A percentile compares a stretch with the other conserved stretches of the same genome.
Conservation (phyloP, 2,888 invertebrate species). For the Sussaba pulchella region DNA sequence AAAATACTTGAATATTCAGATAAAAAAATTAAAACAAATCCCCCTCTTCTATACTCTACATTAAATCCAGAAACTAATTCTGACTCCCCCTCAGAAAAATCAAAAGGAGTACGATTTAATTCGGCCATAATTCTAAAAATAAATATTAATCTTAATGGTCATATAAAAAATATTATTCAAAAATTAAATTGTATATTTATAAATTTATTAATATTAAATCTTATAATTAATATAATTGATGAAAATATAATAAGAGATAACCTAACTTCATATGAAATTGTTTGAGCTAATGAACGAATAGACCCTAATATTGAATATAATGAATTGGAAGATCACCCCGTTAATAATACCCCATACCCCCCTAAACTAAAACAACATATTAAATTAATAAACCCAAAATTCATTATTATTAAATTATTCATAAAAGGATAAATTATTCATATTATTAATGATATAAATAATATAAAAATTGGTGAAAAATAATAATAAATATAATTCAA, state of each 20-base stretch:
- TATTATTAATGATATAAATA: slow-evolving; percentile 87
- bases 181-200: slow-evolving; percentile 84
- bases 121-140: slow-evolving; percentile 88
- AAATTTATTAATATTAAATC: slow-evolving; percentile 86
- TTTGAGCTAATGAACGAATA: slow-evolving; percentile 89
- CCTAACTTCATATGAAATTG: slow-evolving; percentile 92
- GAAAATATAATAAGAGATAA: slow-evolving; percentile 88
- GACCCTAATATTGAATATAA: slow-evolving; percentile 90
- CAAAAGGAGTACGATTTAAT: slow-evolving; percentile 91
- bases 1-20: slow-evolving; percentile 80
- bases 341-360: slow-evolving; percentile 88
- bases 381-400: slow-evolving; percentile 88
- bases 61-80: slow-evolving; percentile 93
- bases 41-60: slow-evolving; percentile 90
- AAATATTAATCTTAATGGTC: slow-evolving; percentile 86
- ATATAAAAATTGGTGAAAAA: slow-evolving; percentile 86
- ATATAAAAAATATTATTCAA: slow-evolving; percentile 85
- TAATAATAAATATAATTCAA: slow-evolving; percentile 88
- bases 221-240: slow-evolving; percentile 86
- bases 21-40: slow-evolving; percentile 91
- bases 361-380: slow-evolving; percentile 88
- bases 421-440: slow-evolving; percentile 87
- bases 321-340: slow-evolving; percentile 90
- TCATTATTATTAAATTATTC: slow-evolving; percentile 86
- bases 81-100: slow-evolving; percentile 92